Conservation (phyloP, 2,113 vertebrate genomes). For the Sinocyclocheilus anophthalmus region DNA sequence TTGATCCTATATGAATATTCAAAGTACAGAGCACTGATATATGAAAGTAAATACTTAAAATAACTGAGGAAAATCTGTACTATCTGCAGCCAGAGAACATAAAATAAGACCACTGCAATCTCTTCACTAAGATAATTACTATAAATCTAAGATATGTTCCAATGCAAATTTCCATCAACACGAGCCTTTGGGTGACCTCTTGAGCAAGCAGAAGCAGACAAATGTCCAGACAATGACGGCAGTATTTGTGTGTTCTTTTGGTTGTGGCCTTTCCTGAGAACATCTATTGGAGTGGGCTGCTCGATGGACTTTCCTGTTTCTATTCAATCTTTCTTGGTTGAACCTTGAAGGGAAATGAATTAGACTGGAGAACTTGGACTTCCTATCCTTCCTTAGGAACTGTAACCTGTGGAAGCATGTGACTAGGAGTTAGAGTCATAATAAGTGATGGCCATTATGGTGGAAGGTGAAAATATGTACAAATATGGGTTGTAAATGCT, state of each 20-base stretch:
- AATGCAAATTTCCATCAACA: background rate
- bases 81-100: too few species aligned
- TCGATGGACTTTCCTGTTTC: slow-evolving; percentile 46
- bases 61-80: background rate
- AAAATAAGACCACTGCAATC: too few species aligned
- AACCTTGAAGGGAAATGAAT: slow-evolving; percentile 2
- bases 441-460: background rate
- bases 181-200: background rate
- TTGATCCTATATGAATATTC: background rate
- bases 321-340: slow-evolving; percentile 3
- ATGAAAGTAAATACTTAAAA: background rate
- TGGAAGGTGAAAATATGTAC: background rate
- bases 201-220: slow-evolving; percentile 34
- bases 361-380: slow-evolving; percentile 29
- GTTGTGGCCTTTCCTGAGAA: slow-evolving; percentile 6
- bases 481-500: background rate
- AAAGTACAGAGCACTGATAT: background rate
- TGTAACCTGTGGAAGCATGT: background rate
- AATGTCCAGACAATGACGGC: slow-evolving; percentile 32
- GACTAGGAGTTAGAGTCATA: background rate
- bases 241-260: slow-evolving; percentile 45
- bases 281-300: slow-evolving; percentile 7
- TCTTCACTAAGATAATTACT: too few species aligned
- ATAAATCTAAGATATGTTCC: background rate
- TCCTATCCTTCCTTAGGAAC: slow-evolving; percentile 39